Evolutionary conservation across 1,140 invertebrate species (phyloP), one percentile per base, ranked within the genome.

Genomic region (Trachelipus rathkii): DNA sequence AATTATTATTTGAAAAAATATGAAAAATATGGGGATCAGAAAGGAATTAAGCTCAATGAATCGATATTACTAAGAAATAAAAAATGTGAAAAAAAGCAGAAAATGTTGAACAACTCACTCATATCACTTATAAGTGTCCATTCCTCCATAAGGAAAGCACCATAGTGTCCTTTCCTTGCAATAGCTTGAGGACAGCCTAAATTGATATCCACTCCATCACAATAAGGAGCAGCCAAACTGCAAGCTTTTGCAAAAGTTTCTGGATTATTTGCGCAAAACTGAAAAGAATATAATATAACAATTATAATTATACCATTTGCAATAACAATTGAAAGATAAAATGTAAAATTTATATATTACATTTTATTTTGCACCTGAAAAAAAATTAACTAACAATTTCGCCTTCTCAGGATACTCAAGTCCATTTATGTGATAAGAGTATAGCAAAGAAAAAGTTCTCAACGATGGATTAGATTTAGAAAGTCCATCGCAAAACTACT

Each of bases 261-360:
- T 8, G 96, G 91, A 87, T 99, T 93, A 86, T 99, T 99, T 0
- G 95, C 95, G 87, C 97, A 99, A 88, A 99, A 99, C 93, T 97
- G 84, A 70, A 88, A 87, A 77, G 33, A 79, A 7, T 15, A n/a
- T 7, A 73, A 43, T 10, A 44, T 19, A 43, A 75, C 8, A 46
- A 72, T 71, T 71, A 71, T 7, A 66, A 66, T 19, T 23, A 66
- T 3, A 66, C n/a, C 5, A n/a, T 19, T 66, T 66, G 7, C 21
- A 19, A 66, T 66, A 23, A 23, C n/a, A 19, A 23, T 66, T 66
- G 0, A 0, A 66, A n/a, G n/a, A 66, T 23, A 23, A 23, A 23
- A 66, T 66, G 7, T n/a, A 7, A n/a, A 66, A n/a, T 19, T 3
- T n/a, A 66, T 2, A 7, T 7, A 66, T 1, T 19, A 3, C 21